phyloP scores from a whole-genome alignment of 2,888 invertebrate species.

The Acrobasis repandana region DNA sequence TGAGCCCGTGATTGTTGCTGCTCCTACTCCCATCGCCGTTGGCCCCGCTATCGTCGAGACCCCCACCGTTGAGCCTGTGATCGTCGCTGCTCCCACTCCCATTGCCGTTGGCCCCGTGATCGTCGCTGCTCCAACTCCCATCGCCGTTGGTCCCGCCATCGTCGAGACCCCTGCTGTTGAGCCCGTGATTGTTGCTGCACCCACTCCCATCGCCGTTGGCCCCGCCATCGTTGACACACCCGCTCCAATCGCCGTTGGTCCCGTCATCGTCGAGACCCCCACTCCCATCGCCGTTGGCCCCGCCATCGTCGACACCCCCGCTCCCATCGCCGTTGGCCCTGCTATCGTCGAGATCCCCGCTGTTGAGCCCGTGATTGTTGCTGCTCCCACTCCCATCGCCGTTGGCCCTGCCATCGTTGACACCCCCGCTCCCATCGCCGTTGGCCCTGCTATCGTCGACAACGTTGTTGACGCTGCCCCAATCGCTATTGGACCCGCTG shows the following conservation, averaged over 20 bases:
- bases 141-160: neutral
- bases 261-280: too few species aligned
- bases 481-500: neutral
- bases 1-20: too few species aligned
- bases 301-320: too few species aligned
- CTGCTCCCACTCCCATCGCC: neutral
- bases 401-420: neutral
- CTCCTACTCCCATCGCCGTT: too few species aligned
- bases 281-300: too few species aligned
- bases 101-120: constrained; percentile 4
- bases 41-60: neutral
- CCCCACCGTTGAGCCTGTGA: neutral
- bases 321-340: too few species aligned
- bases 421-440: neutral
- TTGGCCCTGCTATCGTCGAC: neutral
- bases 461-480: neutral
- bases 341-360: too few species aligned
- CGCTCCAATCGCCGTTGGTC: too few species aligned
- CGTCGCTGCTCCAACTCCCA: neutral
- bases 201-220: too few species aligned
- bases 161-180: too few species aligned
- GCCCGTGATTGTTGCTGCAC: too few species aligned
- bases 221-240: too few species aligned
- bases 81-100: neutral
- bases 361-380: neutral